Base-by-base conservation (phyloP, 2,888 invertebrate genomes). In the Clunio marinus region DNA sequence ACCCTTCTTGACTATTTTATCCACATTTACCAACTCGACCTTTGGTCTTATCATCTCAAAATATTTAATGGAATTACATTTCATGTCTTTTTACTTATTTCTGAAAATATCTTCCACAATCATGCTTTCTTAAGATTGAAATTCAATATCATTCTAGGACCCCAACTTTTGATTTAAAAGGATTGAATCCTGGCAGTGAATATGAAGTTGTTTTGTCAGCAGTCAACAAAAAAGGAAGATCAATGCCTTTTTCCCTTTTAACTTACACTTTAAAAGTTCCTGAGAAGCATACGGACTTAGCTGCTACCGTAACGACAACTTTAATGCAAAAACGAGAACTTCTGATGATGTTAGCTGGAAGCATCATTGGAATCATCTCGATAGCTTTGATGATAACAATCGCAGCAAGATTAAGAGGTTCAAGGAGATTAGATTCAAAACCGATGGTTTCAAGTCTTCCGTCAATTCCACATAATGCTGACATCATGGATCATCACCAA, bases 261-360 rank as follows among this genome's bases (percentile, higher is more conserved):
- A 57, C 67, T 17, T 70, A 70, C 28, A 70, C 69, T 15, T 51
- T 70, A n/a, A 70, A 70, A 37, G 66, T 67, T 28, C 69, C 70
- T 17, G 70, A 70, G 35, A 70, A 70, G 55, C 70, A 70, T 58
- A 70, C 70, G 8, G 70, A 63, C n/a, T 45, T 63, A 13, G 63
- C 63, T 4, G 15, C 46, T 1, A 41, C 63, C n/a, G 63, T 63
- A 13, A 63, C 63, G 13, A 63, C 63, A 46, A 46, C 63, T 20
- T 17, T 63, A 13, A 63, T 63, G 63, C 63, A 63, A 41, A 63
- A 63, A 20, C 45, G 63, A 15, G 63, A 63, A 45, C 27, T 63
- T 7, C 17, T 63, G 37, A 63, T 63, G 63, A 63, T 28, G 27
- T 15, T 63, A 25, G 63, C 63, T 7, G 63, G 63, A 41, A 63